Base-by-base conservation (phyloP, 2,888 invertebrate species). In the Patella depressa region DNA sequence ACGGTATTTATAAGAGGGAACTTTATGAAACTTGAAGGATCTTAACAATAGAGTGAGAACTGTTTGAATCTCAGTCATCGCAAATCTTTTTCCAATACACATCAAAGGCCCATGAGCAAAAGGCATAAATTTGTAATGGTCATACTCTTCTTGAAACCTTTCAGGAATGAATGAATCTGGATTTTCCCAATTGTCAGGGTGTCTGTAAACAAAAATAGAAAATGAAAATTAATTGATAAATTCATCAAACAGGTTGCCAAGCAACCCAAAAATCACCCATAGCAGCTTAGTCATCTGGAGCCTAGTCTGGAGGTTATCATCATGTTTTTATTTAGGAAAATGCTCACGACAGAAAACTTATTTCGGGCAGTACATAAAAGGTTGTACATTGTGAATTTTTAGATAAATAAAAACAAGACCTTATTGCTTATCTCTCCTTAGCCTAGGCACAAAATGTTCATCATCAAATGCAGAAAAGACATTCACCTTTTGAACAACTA, bases 41-140 rank as follows among this genome's bases (percentile, higher is more conserved):
- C 83, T 73, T 24, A 90, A 74, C 12, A 89, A 80, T 14, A 80
- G 71, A 12, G 85, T 83, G n/a, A 88, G 75, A 11, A 87, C 81
- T 12, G 83, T 82, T 74, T 85, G 87, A 83, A 88, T 86, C 77
- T 90, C 90, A 29, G 86, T 78, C 72, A 87, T 77, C 19, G 90
- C 87, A 81, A 89, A 90, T 74, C 84, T 84, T 80, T 88, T 82
- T 7, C 90, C 90, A n/a, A 90, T 86, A 79, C 90, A 90, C 88
- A 88, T 89, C 72, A 86, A 86, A 15, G 87, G 86, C 45, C 90
- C 90, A 7, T 86, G 78, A 17, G 81, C 82, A 80, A 90, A 90
- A 3, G 90, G 89, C 73, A 89, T 77, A 79, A 84, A 88, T 29
- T 72, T 80, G 73, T 85, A 85, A 0, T 75, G 75, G 14, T 83